phyloP scores from a whole-genome alignment of 2,797 vertebrate genomes.

The Neopelma chrysocephalum region DNA sequence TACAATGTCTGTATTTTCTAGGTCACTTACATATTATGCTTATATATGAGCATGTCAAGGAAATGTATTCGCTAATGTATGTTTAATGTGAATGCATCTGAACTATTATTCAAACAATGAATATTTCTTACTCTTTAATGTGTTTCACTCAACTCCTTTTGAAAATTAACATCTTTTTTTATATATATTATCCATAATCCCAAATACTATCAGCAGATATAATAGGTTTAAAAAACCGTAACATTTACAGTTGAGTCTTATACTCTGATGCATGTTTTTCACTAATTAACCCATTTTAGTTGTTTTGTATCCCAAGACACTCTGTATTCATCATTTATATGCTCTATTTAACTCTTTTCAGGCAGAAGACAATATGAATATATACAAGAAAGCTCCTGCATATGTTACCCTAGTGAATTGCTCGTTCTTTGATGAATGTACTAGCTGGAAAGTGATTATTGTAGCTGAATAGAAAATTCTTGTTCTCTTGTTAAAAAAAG shows the following conservation, averaged over 20 bases:
- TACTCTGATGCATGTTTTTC: constrained; percentile 73
- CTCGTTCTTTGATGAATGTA: constrained; percentile 64
- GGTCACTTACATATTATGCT: constrained; percentile 42
- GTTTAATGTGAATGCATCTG: constrained; percentile 39
- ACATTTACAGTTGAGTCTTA: constrained; percentile 47
- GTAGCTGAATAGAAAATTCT: constrained; percentile 36
- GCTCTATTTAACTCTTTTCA: constrained; percentile 80
- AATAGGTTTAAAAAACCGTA: not conserved
- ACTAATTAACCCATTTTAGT: constrained; percentile 82
- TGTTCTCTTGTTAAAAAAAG: not conserved
- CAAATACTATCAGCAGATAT: not conserved
- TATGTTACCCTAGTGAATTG: constrained; percentile 76
- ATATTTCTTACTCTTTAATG: not conserved
- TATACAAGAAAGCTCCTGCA: constrained; percentile 74
- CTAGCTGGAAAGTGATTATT: constrained; percentile 40
- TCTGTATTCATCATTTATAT: constrained; percentile 76
- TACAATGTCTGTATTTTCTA: constrained; percentile 44
- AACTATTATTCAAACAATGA: constrained; percentile 10
- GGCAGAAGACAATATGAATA: constrained; percentile 61
- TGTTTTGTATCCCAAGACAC: constrained; percentile 67
- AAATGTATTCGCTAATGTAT: constrained; percentile 46
- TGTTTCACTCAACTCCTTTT: not conserved
- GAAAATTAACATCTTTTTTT: constrained; percentile 18
- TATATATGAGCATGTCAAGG: not conserved
- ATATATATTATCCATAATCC: not conserved